These are phyloP conservation scores for Tauraco hartlaubi DNA, from an alignment of 2,797 vertebrate genomes.

Conservation along the genomic window DNA sequence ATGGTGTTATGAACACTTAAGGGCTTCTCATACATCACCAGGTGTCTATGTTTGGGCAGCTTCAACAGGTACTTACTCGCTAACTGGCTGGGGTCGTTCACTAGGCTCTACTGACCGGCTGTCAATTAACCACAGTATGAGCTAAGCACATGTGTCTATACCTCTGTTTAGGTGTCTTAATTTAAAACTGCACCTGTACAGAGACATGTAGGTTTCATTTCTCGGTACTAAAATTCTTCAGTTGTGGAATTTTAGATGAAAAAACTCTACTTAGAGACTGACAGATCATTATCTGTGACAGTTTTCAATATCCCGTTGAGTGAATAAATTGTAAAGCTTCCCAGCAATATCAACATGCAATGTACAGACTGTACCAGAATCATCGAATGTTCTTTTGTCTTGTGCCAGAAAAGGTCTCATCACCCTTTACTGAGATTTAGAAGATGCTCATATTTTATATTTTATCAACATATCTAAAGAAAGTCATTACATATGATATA, in stretches of 20 bases:
- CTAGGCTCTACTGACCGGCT: not conserved
- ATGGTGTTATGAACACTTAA: not conserved
- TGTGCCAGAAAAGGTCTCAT: not conserved
- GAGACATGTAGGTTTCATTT: not conserved
- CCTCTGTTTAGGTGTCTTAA: not conserved
- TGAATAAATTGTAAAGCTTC: not conserved
- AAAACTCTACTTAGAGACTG: fast-evolving
- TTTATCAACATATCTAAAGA: not conserved
- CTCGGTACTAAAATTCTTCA: not conserved
- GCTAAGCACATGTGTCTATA: not conserved
- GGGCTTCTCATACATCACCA: not conserved
- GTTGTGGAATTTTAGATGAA: not conserved
- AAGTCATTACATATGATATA: not conserved
- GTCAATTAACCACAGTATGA: not conserved
- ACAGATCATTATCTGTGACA: not conserved
- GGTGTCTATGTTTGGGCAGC: not conserved
- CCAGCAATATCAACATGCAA: not conserved
- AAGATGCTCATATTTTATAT: not conserved
- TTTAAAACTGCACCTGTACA: not conserved
- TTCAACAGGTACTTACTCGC: not conserved
- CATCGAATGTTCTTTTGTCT: not conserved
- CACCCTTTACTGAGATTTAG: fast-evolving
- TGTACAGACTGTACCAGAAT: not conserved
- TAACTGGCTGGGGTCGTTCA: not conserved
- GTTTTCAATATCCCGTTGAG: not conserved